Evolutionary conservation across 1,140 invertebrate species (phyloP).

Genomic region (Pseudomyrmex sp.): DNA sequence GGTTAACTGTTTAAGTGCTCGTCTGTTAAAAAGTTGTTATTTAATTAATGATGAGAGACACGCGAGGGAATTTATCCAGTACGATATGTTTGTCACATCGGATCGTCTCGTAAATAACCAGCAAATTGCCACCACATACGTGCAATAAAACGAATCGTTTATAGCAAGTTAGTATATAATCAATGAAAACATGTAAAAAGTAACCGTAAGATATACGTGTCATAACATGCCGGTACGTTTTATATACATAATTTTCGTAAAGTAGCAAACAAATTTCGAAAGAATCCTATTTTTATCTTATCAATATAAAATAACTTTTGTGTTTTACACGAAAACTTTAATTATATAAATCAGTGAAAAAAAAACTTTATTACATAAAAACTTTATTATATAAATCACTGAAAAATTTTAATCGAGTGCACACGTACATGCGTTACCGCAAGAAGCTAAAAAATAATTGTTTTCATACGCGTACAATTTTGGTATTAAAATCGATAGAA

Average conservation of each 20-base stretch:
- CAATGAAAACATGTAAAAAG: not conserved
- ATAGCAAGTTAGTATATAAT: not conserved
- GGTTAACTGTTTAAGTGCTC: constrained; percentile 17
- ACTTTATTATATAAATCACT: not conserved
- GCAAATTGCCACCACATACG: constrained; percentile 14
- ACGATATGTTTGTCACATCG: constrained; percentile 35
- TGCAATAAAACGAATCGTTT: constrained; percentile 21
- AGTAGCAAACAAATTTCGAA: not conserved
- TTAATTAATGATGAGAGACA: constrained; percentile 40
- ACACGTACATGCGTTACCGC: too few species aligned
- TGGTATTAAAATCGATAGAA: constrained; percentile 9
- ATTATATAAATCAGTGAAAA: not conserved
- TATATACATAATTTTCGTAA: not conserved
- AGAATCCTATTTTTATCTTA: not conserved
- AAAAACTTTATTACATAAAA: not conserved
- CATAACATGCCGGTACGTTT: not conserved
- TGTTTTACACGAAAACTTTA: too few species aligned
- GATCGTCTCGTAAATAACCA: constrained; percentile 50
- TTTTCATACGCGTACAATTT: not conserved
- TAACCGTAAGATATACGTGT: not conserved
- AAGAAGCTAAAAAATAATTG: too few species aligned
- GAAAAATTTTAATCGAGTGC: constrained; percentile 20
- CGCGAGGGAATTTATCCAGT: constrained; percentile 29
- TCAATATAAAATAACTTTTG: too few species aligned
- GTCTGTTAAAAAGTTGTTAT: constrained; percentile 51